Conservation (phyloP, 1,140 invertebrate genomes). For the Ladona fulva region DNA sequence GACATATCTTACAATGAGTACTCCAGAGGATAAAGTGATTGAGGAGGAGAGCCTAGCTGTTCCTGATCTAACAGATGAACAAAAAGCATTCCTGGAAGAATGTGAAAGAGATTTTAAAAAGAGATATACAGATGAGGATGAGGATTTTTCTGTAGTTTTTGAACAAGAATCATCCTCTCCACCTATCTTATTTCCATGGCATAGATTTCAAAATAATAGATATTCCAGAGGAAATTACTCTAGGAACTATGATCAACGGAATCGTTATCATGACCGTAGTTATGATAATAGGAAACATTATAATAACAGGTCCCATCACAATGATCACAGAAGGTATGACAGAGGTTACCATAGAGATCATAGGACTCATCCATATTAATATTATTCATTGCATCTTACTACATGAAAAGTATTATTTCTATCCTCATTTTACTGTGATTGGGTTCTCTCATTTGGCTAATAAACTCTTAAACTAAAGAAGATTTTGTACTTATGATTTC, state of each 20-base stretch:
- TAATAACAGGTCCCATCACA: not conserved
- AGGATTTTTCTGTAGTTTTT: not conserved
- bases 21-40: not conserved
- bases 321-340: not conserved
- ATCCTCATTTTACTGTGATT: no score
- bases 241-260: not conserved
- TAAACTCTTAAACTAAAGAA: no score
- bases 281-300: not conserved
- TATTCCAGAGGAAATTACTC: not conserved
- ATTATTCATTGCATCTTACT: not conserved
- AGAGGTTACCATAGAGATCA: not conserved
- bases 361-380: not conserved
- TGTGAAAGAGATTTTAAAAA: not conserved
- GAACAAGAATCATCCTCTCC: not conserved
- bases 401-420: no score
- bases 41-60: not conserved
- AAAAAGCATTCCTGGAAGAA: not conserved
- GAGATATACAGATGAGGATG: not conserved
- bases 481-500: no score
- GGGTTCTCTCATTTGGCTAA: no score
- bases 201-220: not conserved
- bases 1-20: not conserved
- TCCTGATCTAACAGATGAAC: not conserved
- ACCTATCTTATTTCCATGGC: not conserved
- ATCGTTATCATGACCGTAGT: not conserved